These are phyloP conservation scores for Tyrannus savana DNA, from an alignment of 2,113 vertebrate genomes.

Conservation along the genomic window DNA sequence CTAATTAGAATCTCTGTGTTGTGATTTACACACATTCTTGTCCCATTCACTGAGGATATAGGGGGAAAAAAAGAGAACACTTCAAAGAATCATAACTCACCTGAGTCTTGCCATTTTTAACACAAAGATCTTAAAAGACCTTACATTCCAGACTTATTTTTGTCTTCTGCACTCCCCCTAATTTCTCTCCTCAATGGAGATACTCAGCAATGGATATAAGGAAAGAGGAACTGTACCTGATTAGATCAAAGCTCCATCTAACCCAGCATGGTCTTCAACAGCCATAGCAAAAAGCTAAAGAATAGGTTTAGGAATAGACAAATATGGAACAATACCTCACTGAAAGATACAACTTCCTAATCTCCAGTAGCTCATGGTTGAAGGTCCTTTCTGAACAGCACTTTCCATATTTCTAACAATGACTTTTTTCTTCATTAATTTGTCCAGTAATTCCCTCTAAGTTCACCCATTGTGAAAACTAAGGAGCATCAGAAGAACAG, in stretches of 20 bases:
- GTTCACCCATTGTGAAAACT: neutral
- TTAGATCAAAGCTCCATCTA: neutral
- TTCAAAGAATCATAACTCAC: neutral
- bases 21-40: neutral
- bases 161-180: neutral
- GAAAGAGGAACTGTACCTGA: neutral
- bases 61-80: neutral
- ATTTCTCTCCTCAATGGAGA: neutral
- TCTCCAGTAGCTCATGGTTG: neutral
- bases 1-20: neutral
- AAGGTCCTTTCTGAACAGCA: neutral
- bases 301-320: neutral
- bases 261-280: neutral
- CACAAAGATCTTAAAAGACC: neutral
- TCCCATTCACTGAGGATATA: neutral
- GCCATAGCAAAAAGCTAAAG: neutral
- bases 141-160: neutral
- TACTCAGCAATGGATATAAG: neutral
- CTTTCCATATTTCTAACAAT: neutral
- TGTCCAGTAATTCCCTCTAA: neutral
- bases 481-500: neutral
- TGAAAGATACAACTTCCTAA: neutral
- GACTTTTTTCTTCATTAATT: neutral
- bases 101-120: neutral
- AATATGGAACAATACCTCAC: neutral